Evolutionary conservation across 2,797 vertebrate genomes (phyloP).

Genomic region (Tragopan temminckii): DNA sequence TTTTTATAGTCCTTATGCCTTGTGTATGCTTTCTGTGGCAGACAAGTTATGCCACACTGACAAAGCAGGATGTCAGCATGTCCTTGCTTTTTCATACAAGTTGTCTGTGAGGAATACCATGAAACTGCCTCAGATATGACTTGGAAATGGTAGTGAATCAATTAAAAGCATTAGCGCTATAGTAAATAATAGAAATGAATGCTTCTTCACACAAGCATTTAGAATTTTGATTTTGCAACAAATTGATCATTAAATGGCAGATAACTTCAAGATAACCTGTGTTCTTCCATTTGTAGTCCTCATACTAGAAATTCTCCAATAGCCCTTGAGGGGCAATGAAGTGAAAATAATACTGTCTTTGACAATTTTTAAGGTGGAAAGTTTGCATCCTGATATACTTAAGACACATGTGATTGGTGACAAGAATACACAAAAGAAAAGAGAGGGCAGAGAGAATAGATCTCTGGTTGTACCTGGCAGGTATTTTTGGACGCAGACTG

Average conservation of each 20-base stretch:
- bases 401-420: not conserved
- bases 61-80: not conserved
- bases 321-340: rapidly evolving
- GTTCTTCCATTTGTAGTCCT: not conserved
- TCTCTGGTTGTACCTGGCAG: not conserved
- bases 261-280: not conserved
- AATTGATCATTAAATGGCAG: not conserved
- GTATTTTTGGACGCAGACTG: not conserved
- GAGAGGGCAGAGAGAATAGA: not conserved
- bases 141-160: slow-evolving; percentile 24
- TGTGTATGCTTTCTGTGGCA: not conserved
- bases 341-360: not conserved
- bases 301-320: not conserved
- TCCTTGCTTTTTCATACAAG: slow-evolving; percentile 7
- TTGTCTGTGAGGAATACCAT: not conserved
- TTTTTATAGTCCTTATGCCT: not conserved
- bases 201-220: not conserved
- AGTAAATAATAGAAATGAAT: not conserved
- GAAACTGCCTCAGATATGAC: not conserved
- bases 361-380: not conserved
- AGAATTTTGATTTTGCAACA: not conserved
- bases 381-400: not conserved
- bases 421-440: not conserved
- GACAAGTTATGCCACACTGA: not conserved
- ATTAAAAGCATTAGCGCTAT: not conserved